Evolutionary conservation across 2,888 invertebrate species (phyloP).

Genomic region (Tetragonisca angustula): DNA sequence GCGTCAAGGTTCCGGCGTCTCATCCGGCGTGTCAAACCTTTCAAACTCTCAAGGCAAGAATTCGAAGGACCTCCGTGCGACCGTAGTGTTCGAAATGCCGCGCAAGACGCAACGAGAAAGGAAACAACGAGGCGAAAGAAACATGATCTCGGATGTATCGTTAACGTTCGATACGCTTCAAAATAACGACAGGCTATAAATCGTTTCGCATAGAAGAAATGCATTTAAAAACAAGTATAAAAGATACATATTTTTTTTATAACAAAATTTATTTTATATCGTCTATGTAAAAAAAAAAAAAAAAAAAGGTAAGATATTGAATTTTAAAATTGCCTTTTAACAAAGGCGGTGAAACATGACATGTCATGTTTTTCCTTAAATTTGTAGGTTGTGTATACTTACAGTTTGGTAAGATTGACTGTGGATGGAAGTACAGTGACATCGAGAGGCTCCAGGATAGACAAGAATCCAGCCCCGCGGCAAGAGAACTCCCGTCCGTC

Average conservation of each 20-base stretch:
- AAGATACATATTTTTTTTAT: too few relatives aligned
- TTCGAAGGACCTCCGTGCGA: constrained; percentile 36
- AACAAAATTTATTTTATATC: too few relatives aligned
- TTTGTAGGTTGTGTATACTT: constrained; percentile 55
- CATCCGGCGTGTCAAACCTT: constrained; percentile 28
- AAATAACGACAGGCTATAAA: neutral
- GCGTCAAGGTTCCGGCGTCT: neutral
- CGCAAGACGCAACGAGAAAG: neutral
- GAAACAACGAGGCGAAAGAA: constrained; percentile 8
- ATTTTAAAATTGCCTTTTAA: neutral
- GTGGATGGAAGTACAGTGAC: constrained; percentile 59
- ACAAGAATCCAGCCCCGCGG: constrained; percentile 74
- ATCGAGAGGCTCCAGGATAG: constrained; percentile 71
- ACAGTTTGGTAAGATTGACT: constrained; percentile 79
- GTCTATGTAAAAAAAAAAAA: too few relatives aligned
- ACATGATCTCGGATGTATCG: constrained; percentile 10
- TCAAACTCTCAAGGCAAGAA: constrained; percentile 35
- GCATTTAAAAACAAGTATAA: neutral
- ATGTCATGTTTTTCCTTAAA: too few relatives aligned
- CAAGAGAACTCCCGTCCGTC: constrained; percentile 77
- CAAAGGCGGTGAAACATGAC: neutral
- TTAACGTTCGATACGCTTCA: constrained; percentile 9
- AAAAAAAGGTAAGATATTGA: neutral
- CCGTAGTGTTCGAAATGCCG: constrained; percentile 15
- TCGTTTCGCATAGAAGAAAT: neutral